Conservation (phyloP, 2,797 vertebrate species). For the Cichlasoma orientale region DNA sequence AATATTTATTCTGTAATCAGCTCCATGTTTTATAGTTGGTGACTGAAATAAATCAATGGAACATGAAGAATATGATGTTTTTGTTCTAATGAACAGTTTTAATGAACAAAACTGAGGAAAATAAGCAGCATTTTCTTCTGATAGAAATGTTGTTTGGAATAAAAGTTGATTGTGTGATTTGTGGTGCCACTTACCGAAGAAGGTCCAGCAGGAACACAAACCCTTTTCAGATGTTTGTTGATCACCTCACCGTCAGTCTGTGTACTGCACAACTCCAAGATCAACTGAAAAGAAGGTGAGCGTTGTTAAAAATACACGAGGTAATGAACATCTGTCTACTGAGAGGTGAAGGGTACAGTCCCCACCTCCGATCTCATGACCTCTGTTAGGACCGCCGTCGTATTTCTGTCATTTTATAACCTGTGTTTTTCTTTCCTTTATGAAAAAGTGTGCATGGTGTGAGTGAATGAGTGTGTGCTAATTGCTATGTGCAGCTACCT, state of each 20-base stretch:
- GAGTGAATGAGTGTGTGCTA: background rate
- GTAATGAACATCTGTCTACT: background rate
- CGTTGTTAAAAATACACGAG: background rate
- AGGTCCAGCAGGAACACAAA: constrained; percentile 48
- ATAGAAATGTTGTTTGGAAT: background rate
- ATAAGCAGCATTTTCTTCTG: rapidly evolving
- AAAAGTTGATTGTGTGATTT: constrained; percentile 7
- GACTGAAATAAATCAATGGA: background rate
- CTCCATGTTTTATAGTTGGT: background rate
- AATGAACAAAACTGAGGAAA: background rate
- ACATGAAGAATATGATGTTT: background rate
- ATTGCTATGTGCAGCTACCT: background rate
- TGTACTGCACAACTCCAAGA: constrained; percentile 73
- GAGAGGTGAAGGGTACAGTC: background rate
- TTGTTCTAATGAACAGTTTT: too few relatives aligned
- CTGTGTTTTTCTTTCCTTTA: background rate
- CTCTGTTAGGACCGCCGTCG: rapidly evolving
- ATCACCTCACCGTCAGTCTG: constrained; percentile 62
- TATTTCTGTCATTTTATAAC: background rate
- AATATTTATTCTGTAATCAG: background rate
- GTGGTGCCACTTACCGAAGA: constrained; percentile 2
- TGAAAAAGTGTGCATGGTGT: background rate
- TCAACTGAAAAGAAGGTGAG: constrained; percentile 61
- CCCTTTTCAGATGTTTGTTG: constrained; percentile 65
- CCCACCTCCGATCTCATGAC: background rate